phyloP scores from a whole-genome alignment of 2,797 vertebrate species.

The Lepidocolaptes lacrymiger region DNA sequence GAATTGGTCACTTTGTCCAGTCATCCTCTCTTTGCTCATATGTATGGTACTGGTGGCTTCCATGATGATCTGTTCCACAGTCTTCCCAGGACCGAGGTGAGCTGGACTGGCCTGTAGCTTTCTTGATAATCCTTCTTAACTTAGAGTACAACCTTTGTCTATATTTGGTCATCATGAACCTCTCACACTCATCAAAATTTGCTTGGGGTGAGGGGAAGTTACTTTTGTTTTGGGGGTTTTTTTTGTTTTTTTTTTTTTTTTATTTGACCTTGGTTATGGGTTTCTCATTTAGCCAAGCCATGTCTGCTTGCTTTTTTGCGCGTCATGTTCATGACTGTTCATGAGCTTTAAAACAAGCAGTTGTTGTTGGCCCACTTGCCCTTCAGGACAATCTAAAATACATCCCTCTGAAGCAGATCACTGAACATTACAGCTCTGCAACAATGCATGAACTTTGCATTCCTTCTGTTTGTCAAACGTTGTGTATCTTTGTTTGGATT shows the following conservation, averaged over 20 bases:
- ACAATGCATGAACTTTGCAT: background rate
- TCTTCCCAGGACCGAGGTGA: background rate
- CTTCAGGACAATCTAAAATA: background rate
- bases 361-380: background rate
- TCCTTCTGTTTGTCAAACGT: background rate
- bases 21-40: background rate
- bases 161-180: background rate
- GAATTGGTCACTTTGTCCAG: background rate
- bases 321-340: background rate
- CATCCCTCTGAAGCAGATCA: background rate
- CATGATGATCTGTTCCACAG: background rate
- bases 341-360: background rate
- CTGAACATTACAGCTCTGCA: background rate
- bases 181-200: background rate
- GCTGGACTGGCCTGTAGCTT: background rate
- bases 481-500: background rate
- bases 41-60: background rate
- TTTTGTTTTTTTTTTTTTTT: background rate
- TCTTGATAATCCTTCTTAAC: background rate
- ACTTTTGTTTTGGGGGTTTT: background rate
- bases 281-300: background rate
- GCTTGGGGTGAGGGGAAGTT: background rate
- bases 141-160: background rate
- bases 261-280: background rate
- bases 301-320: background rate